phyloP scores from a whole-genome alignment of 2,113 vertebrate species.

The human region GRCh38 chrX:78945001-78945500 shows the following conservation, averaged over 20 bases:
- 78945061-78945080: not conserved
- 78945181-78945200: not conserved
- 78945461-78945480: conserved; percentile 52
- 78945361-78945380: conserved; percentile 61
- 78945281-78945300: conserved; percentile 48
- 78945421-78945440: conserved; percentile 1
- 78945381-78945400: conserved; percentile 71
- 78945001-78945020: not conserved
- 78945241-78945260: conserved; percentile 13
- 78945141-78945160: not conserved
- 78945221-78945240: not conserved
- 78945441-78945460: not conserved
- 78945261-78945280: conserved; percentile 39
- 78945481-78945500: conserved; percentile 64
- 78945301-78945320: conserved; percentile 67
- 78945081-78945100: conserved; percentile 20
- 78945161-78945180: not conserved
- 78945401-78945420: conserved; percentile 64
- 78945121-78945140: not conserved
- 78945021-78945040: conserved; percentile 11
- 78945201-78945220: not conserved
- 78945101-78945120: conserved; percentile 21
- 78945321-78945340: conserved; percentile 69
- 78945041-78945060: not conserved
- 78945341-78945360: conserved; percentile 63